Evolutionary conservation across 1,140 invertebrate genomes (phyloP).

Genomic region (Solenopsis invicta): DNA sequence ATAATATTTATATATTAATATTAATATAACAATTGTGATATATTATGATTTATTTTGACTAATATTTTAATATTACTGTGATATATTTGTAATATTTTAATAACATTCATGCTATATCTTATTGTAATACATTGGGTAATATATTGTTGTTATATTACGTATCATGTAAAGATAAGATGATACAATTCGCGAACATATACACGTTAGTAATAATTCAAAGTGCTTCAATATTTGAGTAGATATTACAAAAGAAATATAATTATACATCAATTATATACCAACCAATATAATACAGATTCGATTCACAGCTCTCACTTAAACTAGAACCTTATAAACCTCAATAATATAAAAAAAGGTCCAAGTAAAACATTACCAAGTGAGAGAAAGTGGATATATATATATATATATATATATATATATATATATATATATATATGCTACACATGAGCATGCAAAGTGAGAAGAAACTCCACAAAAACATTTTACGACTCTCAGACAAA

Average conservation of each 20-base stretch:
- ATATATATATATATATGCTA: slow-evolving; percentile 31
- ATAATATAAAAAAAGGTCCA: slow-evolving; percentile 36
- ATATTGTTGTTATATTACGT: too few relatives aligned
- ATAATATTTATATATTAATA: too few relatives aligned
- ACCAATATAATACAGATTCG: slow-evolving; percentile 46
- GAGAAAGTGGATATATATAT: too few relatives aligned
- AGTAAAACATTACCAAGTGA: slow-evolving; percentile 39
- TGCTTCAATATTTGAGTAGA: neutral
- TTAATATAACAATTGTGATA: too few relatives aligned
- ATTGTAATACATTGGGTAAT: too few relatives aligned
- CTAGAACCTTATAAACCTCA: slow-evolving; percentile 42
- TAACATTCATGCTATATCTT: too few relatives aligned
- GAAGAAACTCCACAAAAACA: slow-evolving; percentile 76
- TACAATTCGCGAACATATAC: neutral
- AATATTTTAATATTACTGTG: too few relatives aligned
- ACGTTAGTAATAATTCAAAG: neutral
- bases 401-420: too few relatives aligned
- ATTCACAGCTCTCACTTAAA: slow-evolving; percentile 38
- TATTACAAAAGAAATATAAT: neutral
- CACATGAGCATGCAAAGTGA: slow-evolving; percentile 79
- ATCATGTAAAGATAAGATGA: neutral
- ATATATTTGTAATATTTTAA: too few relatives aligned
- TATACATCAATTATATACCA: slow-evolving; percentile 30
- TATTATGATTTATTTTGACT: too few relatives aligned
- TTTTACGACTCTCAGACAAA: slow-evolving; percentile 74